A percentile compares a stretch with the other conserved stretches of the same genome.
These are phyloP conservation scores for Mesorhabditis spiculigera DNA, from an alignment of 2,888 invertebrate genomes.

Conservation along the genomic window DNA sequence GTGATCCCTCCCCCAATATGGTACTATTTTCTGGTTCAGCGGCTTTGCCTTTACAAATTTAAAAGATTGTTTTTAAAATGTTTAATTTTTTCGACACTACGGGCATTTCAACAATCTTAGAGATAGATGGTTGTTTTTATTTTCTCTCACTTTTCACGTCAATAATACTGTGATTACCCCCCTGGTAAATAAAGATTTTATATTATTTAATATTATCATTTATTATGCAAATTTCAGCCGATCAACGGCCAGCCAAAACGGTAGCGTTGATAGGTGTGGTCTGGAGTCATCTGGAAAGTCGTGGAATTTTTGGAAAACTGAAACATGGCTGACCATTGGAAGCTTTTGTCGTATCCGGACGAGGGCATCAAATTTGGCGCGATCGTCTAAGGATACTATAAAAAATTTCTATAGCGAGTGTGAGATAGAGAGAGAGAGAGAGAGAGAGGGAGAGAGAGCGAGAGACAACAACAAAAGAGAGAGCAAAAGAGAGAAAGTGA, in stretches of 20 bases:
- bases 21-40: no score
- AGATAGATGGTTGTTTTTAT: no score
- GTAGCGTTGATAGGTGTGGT: background rate
- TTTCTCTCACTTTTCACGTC: no score
- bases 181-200: constrained; percentile 1
- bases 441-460: no score
- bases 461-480: no score
- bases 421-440: no score
- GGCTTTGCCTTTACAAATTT: no score
- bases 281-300: background rate
- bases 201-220: background rate
- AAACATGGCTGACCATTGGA: background rate
- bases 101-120: no score
- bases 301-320: background rate
- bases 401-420: background rate
- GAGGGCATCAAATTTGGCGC: background rate
- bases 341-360: background rate
- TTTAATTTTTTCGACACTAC: no score
- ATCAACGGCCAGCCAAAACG: background rate
- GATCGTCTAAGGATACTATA: background rate
- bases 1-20: no score
- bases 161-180: background rate
- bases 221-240: background rate
- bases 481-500: no score
- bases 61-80: no score